Base-by-base conservation (phyloP, 1,140 invertebrate genomes). In the Brachystomella parvula region DNA sequence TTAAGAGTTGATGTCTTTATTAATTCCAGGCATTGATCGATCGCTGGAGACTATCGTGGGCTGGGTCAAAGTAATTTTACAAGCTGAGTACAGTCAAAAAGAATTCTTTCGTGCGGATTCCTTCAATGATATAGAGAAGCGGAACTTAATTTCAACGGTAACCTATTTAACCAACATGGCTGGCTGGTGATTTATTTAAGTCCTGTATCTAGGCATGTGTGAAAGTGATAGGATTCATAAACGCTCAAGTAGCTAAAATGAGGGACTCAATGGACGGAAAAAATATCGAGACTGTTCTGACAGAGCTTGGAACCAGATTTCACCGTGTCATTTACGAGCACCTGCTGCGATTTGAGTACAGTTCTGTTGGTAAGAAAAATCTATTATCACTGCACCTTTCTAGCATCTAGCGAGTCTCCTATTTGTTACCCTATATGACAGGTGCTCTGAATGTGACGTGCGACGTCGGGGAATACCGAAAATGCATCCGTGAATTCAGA, bases 361-460 rank as follows among this genome's bases (percentile, higher is more conserved):
- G 94, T 80, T 92, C 90, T 24, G 86, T 92, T 65, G 96, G 90
- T 89, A 76, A 72, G 73, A 61, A 49, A 6, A 21, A 57, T 15
- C 59, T 15, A 31, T 39, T 32, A 57, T 28, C 26, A 29, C 31
- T 47, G 9, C 19, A 24, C 15, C 31, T 58, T 15, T 47, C 24
- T 29, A 47, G 17, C 6, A 47, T 2, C 24, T 39, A 24, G 9
- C 61, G 62, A 29, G 3, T 47, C 44, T 53, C 9, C 28, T 63
- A 6, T 21, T 39, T 6, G 3, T 24, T 33, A 6, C 3, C 12
- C 6, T 53, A 19, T 53, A 6, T 53, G 6, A 24, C 75, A 89
- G 89, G 94, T 64, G 95, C 94, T 1, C 96, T 98, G 90, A 88
- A 94, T 77, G 91, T 91, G 1, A 96, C 99, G 68, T 98, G 93